Conservation (phyloP, 2,888 invertebrate genomes). For the Drosophila pegasa region DNA sequence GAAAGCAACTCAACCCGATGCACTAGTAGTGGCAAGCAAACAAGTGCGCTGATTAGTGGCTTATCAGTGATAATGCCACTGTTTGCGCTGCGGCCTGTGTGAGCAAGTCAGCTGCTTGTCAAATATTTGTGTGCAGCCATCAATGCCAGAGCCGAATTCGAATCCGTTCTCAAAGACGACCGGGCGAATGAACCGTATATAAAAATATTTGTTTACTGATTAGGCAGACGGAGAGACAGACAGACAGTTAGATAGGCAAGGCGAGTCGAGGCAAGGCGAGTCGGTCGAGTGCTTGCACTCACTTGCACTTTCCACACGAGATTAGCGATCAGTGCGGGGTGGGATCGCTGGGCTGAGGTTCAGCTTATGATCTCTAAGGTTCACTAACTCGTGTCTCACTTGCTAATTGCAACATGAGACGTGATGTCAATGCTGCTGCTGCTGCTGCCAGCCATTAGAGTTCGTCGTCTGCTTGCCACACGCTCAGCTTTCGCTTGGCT, state of each 20-base stretch:
- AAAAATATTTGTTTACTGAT: conserved; percentile 75
- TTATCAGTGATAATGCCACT: conserved; percentile 55
- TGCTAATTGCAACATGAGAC: conserved; percentile 76
- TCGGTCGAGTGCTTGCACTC: conserved; percentile 57
- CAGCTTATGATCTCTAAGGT: conserved; percentile 44
- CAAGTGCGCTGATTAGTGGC: conserved; percentile 69
- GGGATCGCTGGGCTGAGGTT: background rate
- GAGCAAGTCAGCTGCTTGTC: conserved; percentile 51
- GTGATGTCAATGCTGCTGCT: conserved; percentile 64
- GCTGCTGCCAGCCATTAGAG: conserved; percentile 65
- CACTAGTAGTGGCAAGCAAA: conserved; percentile 36
- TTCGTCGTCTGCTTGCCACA: conserved; percentile 74
- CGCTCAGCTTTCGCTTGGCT: conserved; percentile 51
- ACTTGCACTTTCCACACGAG: conserved; percentile 73
- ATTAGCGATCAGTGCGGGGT: conserved; percentile 34
- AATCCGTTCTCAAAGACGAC: conserved; percentile 18
- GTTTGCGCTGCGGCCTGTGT: conserved; percentile 22
- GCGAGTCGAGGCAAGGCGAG: background rate
- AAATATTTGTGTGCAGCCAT: conserved; percentile 68
- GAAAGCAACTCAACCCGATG: background rate
- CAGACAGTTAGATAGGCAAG: conserved; percentile 2
- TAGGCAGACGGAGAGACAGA: conserved; percentile 30
- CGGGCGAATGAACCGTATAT: conserved; percentile 63
- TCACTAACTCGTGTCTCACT: conserved; percentile 67
- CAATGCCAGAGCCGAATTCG: conserved; percentile 45